A percentile compares a stretch with the other conserved stretches of the same genome.
These are phyloP conservation scores for Thaleichthys pacificus DNA, from an alignment of 2,797 vertebrate genomes.

Conservation along the genomic window DNA sequence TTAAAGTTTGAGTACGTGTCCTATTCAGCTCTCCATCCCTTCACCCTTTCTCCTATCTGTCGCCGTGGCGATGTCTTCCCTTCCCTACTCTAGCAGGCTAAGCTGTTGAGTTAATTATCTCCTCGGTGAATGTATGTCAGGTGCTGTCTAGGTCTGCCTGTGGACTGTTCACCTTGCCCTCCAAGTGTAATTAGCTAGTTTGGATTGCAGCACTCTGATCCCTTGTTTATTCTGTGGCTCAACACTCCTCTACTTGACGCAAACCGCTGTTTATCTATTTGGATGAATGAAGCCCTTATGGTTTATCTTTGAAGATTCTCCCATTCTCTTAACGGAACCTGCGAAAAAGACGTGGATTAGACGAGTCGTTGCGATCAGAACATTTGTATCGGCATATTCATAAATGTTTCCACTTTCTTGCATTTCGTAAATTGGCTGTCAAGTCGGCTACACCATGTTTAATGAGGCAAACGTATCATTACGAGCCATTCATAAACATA, in stretches of 20 bases:
- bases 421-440: too few relatives aligned
- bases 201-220: constrained; percentile 32
- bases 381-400: too few relatives aligned
- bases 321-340: neutral
- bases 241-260: constrained; percentile 9
- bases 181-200: constrained; percentile 45
- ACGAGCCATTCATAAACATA: constrained; percentile 13
- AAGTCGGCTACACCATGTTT: constrained; percentile 27
- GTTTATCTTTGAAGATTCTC: neutral
- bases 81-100: neutral
- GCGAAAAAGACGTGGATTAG: too few relatives aligned
- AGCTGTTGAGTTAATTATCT: constrained; percentile 45
- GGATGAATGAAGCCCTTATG: neutral
- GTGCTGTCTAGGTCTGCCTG: constrained; percentile 30
- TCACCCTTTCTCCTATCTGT: constrained; percentile 2
- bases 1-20: neutral
- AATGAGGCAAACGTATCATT: constrained; percentile 42
- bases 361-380: too few relatives aligned
- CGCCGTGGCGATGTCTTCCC: too few relatives aligned
- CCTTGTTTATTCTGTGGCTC: constrained; percentile 28
- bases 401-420: too few relatives aligned
- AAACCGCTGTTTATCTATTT: constrained; percentile 10
- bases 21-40: neutral
- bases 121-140: constrained; percentile 33
- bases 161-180: constrained; percentile 23